phyloP scores from a whole-genome alignment of 2,797 vertebrate species.

The Danio choprae region DNA sequence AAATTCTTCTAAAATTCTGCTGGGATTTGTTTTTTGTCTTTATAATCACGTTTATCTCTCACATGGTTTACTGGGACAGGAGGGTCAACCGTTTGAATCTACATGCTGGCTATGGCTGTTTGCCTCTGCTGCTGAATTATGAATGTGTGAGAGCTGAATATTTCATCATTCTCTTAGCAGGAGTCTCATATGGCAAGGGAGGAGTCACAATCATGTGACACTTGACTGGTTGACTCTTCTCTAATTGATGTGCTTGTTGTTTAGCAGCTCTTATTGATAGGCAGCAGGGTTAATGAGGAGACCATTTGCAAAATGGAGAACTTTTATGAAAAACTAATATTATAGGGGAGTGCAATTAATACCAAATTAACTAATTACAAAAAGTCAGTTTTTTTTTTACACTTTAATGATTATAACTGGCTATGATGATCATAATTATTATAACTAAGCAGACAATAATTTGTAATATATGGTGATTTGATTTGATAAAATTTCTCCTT shows the following conservation, averaged over 20 bases:
- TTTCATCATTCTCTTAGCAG: conserved; percentile 57
- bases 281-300: conserved; percentile 12
- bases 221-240: conserved; percentile 38
- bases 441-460: background rate
- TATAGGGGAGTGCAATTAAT: background rate
- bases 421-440: background rate
- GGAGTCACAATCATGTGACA: conserved; percentile 49
- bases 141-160: conserved; percentile 54
- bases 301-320: background rate
- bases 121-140: conserved; percentile 57
- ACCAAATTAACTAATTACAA: background rate
- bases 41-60: conserved; percentile 7
- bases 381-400: background rate
- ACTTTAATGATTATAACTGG: background rate
- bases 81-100: conserved; percentile 38
- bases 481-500: background rate
- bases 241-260: conserved; percentile 44
- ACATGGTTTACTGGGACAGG: conserved; percentile 11
- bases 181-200: conserved; percentile 29
- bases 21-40: conserved; percentile 12
- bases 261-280: conserved; percentile 20
- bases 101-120: conserved; percentile 41
- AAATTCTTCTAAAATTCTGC: conserved; percentile 7
- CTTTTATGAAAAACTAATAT: background rate
- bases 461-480: background rate